Percentiles rank a stretch among this genome's conserved stretches.
These are phyloP conservation scores for Glossosoma conforme DNA, from an alignment of 1,140 invertebrate species.

Conservation along the genomic window DNA sequence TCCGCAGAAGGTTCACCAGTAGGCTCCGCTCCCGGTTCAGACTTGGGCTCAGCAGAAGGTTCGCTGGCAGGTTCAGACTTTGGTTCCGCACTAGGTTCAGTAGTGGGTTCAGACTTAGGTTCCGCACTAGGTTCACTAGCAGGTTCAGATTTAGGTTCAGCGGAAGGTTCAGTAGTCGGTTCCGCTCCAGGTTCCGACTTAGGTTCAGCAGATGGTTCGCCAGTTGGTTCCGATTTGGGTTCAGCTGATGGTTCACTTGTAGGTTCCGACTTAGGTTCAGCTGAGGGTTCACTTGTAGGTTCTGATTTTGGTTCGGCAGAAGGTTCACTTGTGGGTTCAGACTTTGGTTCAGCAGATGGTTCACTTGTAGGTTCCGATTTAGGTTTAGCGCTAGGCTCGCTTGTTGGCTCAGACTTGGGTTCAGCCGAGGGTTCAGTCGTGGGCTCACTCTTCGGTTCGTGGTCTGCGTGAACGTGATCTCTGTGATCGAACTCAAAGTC, in stretches of 20 bases:
- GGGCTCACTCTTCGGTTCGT: constrained; percentile 27
- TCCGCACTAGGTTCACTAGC: constrained; percentile 29
- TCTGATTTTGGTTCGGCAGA: constrained; percentile 33
- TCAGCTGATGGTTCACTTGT: constrained; percentile 29
- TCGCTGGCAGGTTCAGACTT: constrained; percentile 27
- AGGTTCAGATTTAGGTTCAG: constrained; percentile 33
- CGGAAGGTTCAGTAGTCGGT: constrained; percentile 34
- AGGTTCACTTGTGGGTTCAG: constrained; percentile 36
- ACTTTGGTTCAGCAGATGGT: constrained; percentile 32
- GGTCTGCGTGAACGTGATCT: constrained; percentile 29
- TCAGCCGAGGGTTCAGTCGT: constrained; percentile 23
- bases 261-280: constrained; percentile 25
- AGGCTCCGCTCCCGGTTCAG: constrained; percentile 32
- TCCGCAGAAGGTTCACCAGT: constrained; percentile 35
- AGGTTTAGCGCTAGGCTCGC: constrained; percentile 28
- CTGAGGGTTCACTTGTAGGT: constrained; percentile 28
- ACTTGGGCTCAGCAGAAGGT: constrained; percentile 32
- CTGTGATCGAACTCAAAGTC: background rate
- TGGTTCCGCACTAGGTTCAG: constrained; percentile 33
- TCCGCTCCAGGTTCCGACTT: constrained; percentile 32
- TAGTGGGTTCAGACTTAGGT: constrained; percentile 29
- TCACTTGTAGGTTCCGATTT: constrained; percentile 31
- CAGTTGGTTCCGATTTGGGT: constrained; percentile 30
- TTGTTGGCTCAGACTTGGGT: constrained; percentile 27
- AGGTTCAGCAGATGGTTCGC: constrained; percentile 30